These are phyloP conservation scores for Micrasema minimum DNA, from an alignment of 1,140 invertebrate species.

Conservation along the genomic window DNA sequence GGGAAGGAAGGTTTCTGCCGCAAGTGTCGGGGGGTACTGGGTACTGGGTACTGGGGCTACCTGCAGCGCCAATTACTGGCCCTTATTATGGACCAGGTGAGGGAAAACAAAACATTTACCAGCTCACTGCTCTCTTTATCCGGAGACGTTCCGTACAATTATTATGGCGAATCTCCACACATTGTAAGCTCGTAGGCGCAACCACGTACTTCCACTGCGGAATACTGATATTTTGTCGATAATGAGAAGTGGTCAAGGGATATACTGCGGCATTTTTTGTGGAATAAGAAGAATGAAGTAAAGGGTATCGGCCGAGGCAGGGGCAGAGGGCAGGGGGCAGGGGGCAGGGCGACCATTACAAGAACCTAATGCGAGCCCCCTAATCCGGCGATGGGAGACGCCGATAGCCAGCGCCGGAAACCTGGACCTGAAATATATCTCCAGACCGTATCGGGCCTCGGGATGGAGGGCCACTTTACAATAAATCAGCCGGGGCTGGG, in stretches of 20 bases:
- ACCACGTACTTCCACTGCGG: no score
- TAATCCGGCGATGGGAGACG: conserved; percentile 24
- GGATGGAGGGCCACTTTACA: conserved; percentile 15
- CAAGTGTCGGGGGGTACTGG: conserved; percentile 38
- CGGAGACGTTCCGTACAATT: conserved; percentile 20
- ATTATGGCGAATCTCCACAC: conserved; percentile 1
- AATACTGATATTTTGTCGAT: no score
- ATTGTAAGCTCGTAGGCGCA: no score
- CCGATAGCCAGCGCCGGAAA: conserved; percentile 3
- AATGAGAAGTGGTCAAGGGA: not conserved
- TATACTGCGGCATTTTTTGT: not conserved
- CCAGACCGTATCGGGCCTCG: not conserved
- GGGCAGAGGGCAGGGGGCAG: no score
- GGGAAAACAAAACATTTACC: conserved; percentile 44
- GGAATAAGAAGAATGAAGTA: conserved; percentile 16
- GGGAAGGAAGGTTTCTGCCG: conserved; percentile 27
- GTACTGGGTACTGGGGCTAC: conserved; percentile 7
- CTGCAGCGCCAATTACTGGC: conserved; percentile 40
- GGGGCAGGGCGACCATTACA: conserved; percentile 11
- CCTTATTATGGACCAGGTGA: conserved; percentile 41
- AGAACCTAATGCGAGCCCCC: conserved; percentile 21
- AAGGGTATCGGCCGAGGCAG: conserved; percentile 4
- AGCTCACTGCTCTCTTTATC: conserved; percentile 26
- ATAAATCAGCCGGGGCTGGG: conserved; percentile 19
- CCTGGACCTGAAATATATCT: not conserved